Evolutionary conservation across 2,113 vertebrate species (phyloP).

Genomic region (Pelecanoides urinatrix): DNA sequence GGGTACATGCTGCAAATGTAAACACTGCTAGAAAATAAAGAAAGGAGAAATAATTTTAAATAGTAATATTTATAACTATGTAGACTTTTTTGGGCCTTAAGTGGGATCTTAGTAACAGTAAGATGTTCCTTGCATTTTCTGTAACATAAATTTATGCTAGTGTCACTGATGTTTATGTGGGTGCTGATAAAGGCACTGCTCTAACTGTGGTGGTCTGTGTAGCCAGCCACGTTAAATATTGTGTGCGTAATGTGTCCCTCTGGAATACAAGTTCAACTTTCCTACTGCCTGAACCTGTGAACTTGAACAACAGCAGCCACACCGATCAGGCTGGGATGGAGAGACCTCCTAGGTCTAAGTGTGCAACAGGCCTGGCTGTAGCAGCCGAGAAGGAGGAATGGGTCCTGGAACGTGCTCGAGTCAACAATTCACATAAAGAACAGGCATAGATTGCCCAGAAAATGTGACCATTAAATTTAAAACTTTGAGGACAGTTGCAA

Average conservation of each 20-base stretch:
- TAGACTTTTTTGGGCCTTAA: neutral
- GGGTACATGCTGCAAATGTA: neutral
- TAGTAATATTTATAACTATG: neutral
- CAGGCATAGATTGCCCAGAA: neutral
- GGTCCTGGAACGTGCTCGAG: neutral
- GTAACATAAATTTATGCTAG: neutral
- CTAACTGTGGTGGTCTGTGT: neutral
- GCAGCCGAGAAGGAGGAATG: neutral
- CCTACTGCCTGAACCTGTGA: neutral
- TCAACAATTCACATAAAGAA: neutral
- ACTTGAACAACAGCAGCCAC: neutral
- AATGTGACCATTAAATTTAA: neutral
- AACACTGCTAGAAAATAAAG: neutral
- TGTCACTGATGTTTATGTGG: neutral
- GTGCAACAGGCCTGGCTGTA: neutral
- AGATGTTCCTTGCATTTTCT: neutral
- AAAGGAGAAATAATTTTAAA: neutral
- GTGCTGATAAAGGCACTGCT: neutral
- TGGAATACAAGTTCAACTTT: too few relatives aligned
- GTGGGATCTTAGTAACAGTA: neutral
- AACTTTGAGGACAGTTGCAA: neutral
- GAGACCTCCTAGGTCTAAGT: rapidly evolving
- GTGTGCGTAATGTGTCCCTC: too few relatives aligned
- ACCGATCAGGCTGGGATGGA: rapidly evolving
- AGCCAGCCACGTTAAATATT: rapidly evolving